Conservation (phyloP, 2,113 vertebrate genomes). For the pig (Sus scrofa) region DNA sequence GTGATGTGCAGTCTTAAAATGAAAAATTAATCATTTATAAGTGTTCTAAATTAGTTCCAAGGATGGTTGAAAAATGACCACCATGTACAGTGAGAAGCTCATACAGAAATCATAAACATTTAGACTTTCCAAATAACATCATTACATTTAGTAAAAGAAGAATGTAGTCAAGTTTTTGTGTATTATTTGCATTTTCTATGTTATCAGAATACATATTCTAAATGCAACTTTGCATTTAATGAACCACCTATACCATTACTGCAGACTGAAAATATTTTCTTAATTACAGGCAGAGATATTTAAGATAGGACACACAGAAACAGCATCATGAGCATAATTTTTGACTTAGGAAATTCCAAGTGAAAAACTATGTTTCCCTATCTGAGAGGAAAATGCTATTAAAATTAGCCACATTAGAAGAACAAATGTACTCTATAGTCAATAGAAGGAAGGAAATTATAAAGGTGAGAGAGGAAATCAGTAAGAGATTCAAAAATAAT, state of each 20-base stretch:
- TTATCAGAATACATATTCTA: not conserved
- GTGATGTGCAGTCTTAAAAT: not conserved
- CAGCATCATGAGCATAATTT: not conserved
- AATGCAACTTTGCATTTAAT: not conserved
- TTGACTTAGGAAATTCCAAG: not conserved
- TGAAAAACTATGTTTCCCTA: not conserved
- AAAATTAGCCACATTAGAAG: not conserved
- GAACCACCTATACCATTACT: not conserved
- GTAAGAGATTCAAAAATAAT: too few species aligned
- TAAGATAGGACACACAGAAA: not conserved
- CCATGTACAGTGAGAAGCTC: not conserved
- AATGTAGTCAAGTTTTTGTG: not conserved
- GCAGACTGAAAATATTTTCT: not conserved
- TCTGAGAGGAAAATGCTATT: not conserved
- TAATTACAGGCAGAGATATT: not conserved
- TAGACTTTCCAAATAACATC: not conserved
- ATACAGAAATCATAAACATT: not conserved
- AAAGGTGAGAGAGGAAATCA: too few species aligned
- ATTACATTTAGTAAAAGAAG: not conserved
- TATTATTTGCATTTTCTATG: slow-evolving; percentile 1
- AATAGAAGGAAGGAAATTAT: too few species aligned
- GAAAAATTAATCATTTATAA: not conserved
- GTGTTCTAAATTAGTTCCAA: not conserved
- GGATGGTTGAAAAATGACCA: not conserved
- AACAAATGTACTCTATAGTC: too few species aligned